Base-by-base conservation (phyloP, 2,888 invertebrate species). In the Drosophila emarginata region DNA sequence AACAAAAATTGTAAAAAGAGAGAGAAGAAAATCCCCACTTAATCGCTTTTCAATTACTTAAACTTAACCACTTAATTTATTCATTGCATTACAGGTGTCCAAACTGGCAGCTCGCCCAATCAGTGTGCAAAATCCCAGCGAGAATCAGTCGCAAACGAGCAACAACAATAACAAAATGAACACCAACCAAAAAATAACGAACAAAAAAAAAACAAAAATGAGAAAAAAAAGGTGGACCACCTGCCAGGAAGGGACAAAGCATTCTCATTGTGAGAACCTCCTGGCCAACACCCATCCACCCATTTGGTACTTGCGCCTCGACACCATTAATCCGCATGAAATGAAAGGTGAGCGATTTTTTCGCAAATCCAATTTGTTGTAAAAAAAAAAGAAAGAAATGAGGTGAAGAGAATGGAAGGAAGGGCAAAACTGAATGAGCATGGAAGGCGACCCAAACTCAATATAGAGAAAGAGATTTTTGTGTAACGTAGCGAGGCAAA, bases 271-370 rank as follows among this genome's bases (percentile, higher is more conserved):
- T 81, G 74, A 59, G 68, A 67, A 60, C 21, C 39, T 45, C 40
- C 59, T 53, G 54, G 12, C 37, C 45, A 32, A 2, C 32, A 32
- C 73, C 6, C 18, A 18, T 26, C 15, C 45, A 45, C 9, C 45
- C 45, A 45, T 21, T 14, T 21, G 45, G 45, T 45, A 45, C 45
- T 45, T 45, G 45, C 45, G 70, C 85, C 64, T 72, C 86, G 83
- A 75, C 77, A 80, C 86, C 81, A 82, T 82, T 82, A 82, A 82
- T 82, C 82, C 86, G 75, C 60, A 73, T 78, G 83, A 82, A 82
- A 82, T 85, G 83, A 82, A 82, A 85, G 82, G 82, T 82, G 82
- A 82, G 80, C 86, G 79, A 80, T 82, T 82, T 82, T 85, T 78
- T 82, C 80, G 73, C 76, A 85, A 82, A 82, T 86, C 82, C 82